A percentile compares a stretch with the other conserved stretches of the same genome.
Conservation (phyloP, 2,888 invertebrate genomes). For the Odontocolon sp. region DNA sequence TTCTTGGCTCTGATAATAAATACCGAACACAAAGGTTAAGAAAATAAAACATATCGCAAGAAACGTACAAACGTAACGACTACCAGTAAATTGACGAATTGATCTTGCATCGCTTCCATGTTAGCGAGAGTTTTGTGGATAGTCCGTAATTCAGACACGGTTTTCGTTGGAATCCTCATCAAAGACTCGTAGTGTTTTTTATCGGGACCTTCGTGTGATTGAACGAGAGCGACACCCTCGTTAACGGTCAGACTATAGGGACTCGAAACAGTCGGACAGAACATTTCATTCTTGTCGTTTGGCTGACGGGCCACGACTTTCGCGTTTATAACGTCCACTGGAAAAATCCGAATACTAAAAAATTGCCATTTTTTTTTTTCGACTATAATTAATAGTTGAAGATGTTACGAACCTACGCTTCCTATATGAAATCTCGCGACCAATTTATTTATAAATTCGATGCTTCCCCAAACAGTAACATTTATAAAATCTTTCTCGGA, state of each 20-base stretch:
- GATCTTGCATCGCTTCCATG: conserved; percentile 79
- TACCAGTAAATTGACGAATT: conserved; percentile 86
- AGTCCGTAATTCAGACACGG: conserved; percentile 82
- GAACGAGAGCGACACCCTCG: conserved; percentile 85
- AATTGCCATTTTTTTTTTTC: background rate
- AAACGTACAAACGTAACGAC: conserved; percentile 83
- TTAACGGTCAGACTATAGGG: conserved; percentile 86
- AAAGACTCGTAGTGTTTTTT: conserved; percentile 82
- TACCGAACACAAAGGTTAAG: background rate
- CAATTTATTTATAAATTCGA: conserved; percentile 84
- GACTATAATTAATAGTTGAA: background rate
- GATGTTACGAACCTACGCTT: conserved; percentile 84
- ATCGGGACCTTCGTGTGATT: conserved; percentile 83
- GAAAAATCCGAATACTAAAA: conserved; percentile 11
- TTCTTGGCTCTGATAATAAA: background rate
- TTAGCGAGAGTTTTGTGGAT: conserved; percentile 83
- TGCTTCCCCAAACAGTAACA: conserved; percentile 89
- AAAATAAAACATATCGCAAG: background rate
- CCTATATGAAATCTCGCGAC: conserved; percentile 86
- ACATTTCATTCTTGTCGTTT: conserved; percentile 84
- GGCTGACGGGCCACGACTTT: conserved; percentile 83
- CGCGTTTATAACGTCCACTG: conserved; percentile 87
- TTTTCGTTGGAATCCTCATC: conserved; percentile 85
- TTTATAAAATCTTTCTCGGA: conserved; percentile 88
- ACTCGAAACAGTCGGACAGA: conserved; percentile 86